phyloP scores from a whole-genome alignment of 2,888 invertebrate species.

The Drosophila paranaensis region DNA sequence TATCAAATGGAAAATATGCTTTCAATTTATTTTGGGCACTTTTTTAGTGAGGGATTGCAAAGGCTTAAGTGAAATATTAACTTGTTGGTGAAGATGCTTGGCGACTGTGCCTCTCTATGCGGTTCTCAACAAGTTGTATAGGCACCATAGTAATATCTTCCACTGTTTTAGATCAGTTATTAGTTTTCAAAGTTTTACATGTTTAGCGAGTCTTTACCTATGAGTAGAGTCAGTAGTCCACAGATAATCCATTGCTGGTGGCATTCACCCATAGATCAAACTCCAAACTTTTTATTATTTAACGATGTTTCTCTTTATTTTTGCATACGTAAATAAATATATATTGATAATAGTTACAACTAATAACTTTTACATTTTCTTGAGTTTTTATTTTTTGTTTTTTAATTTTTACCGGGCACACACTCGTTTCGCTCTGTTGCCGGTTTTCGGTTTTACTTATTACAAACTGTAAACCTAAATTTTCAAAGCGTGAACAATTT shows the following conservation, averaged over 20 bases:
- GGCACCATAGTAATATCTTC: too few species aligned
- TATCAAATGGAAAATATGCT: constrained; percentile 12
- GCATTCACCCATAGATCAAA: background rate
- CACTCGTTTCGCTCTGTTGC: constrained; percentile 27
- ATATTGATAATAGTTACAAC: constrained; percentile 73
- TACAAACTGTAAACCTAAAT: constrained; percentile 46
- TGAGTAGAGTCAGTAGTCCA: too few species aligned
- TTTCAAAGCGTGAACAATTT: constrained; percentile 50
- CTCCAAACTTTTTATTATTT: constrained; percentile 33
- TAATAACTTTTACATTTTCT: constrained; percentile 66
- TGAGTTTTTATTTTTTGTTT: constrained; percentile 14
- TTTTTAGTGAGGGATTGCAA: background rate
- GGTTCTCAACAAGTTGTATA: too few species aligned
- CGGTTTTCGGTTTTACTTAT: constrained; percentile 42
- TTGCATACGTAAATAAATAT: constrained; percentile 78
- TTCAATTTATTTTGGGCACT: background rate
- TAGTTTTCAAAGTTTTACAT: too few species aligned
- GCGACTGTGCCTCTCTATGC: too few species aligned
- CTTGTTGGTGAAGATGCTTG: background rate
- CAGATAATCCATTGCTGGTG: too few species aligned
- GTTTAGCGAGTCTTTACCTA: too few species aligned
- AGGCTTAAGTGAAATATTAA: too few species aligned
- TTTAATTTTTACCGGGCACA: constrained; percentile 12
- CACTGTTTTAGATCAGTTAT: too few species aligned
- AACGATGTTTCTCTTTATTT: constrained; percentile 77